phyloP scores from a whole-genome alignment of 2,888 invertebrate species.

The Metacarcinus magister region DNA sequence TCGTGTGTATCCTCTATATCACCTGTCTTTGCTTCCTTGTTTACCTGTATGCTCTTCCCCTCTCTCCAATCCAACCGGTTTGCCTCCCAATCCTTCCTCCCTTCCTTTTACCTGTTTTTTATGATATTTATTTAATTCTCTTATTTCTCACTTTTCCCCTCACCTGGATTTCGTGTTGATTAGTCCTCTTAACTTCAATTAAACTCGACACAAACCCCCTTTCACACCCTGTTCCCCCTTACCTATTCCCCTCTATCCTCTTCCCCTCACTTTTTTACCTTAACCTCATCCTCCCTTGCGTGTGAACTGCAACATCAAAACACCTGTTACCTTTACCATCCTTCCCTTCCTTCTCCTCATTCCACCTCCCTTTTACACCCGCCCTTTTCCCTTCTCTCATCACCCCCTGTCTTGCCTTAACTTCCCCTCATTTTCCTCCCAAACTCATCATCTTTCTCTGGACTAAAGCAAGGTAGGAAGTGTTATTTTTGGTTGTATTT shows the following conservation, averaged over 20 bases:
- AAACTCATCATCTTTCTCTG: not conserved
- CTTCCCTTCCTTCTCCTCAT: not conserved
- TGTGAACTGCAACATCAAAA: not conserved
- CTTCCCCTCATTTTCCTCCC: too few species aligned
- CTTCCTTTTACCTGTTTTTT: not conserved
- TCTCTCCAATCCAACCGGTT: not conserved
- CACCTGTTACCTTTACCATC: not conserved
- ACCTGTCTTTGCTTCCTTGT: too few species aligned
- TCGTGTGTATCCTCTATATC: not conserved
- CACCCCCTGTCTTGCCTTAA: too few species aligned
- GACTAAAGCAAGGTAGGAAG: not conserved
- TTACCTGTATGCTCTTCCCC: not conserved
- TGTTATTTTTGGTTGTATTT: not conserved
- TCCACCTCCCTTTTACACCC: not conserved
- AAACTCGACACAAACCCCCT: not conserved
- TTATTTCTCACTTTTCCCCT: not conserved
- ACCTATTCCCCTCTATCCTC: not conserved
- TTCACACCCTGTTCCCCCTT: not conserved
- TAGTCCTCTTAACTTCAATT: slow-evolving; percentile 7
- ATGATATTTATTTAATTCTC: slow-evolving; percentile 26
- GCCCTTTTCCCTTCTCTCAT: not conserved
- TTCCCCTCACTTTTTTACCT: not conserved
- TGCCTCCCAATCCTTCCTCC: not conserved
- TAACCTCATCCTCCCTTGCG: not conserved
- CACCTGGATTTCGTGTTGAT: not conserved